Evolutionary conservation across 2,113 vertebrate genomes (phyloP).

Genomic region (Callochromis pleurospilus): DNA sequence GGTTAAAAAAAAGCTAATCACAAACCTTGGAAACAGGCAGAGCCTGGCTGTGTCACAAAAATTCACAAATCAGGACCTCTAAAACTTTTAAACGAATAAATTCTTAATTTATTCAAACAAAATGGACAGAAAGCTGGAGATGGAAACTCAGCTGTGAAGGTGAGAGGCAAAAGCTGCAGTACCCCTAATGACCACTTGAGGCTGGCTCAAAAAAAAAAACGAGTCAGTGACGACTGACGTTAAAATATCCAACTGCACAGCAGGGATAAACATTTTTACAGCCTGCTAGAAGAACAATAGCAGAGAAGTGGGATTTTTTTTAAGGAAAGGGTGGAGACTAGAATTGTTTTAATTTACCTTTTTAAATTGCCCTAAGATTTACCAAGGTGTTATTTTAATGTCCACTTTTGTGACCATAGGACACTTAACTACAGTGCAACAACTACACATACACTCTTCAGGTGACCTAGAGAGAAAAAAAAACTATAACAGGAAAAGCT

Average conservation of each 20-base stretch:
- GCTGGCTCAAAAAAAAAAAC: not conserved
- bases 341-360: not conserved
- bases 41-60: not conserved
- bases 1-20: not conserved
- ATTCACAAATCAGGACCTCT: not conserved
- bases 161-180: not conserved
- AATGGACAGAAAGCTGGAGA: not conserved
- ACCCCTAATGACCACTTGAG: not conserved
- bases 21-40: not conserved
- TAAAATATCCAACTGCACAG: not conserved
- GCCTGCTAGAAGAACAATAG: not conserved
- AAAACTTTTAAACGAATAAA: not conserved
- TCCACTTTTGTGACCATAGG: not conserved
- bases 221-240: not conserved
- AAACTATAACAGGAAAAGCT: not conserved
- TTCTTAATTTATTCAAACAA: not conserved
- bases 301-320: accelerated
- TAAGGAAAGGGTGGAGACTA: not conserved
- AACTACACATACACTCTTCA: not conserved
- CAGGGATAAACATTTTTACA: not conserved
- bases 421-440: not conserved
- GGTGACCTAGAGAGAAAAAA: not conserved
- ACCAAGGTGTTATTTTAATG: not conserved
- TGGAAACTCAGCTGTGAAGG: not conserved
- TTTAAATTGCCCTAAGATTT: accelerated